These are phyloP conservation scores for cattle (Bos taurus) DNA, from an alignment of 2,113 vertebrate species.

Conservation along the genomic window DNA sequence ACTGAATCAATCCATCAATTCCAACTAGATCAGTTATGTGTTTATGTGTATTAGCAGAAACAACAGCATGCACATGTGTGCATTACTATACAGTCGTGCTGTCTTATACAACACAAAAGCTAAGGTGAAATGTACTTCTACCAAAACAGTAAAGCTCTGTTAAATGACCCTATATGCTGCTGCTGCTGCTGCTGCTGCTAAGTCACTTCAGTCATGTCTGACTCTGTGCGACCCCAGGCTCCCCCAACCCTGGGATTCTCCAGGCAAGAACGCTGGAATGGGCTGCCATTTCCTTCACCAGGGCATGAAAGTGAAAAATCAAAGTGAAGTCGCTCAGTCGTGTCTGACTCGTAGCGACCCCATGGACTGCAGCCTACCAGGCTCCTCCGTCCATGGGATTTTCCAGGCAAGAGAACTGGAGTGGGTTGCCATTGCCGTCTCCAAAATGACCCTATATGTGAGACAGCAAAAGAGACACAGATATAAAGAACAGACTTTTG, in stretches of 20 bases:
- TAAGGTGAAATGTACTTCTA: neutral
- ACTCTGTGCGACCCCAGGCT: neutral
- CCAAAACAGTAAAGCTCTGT: neutral
- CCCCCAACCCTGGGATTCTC: neutral
- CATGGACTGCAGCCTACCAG: neutral
- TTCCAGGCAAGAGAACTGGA: neutral
- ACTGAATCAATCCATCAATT: neutral
- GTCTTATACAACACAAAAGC: neutral
- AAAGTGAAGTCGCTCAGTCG: neutral
- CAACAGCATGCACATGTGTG: rapidly evolving
- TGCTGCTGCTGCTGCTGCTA: neutral
- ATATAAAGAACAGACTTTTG: too few relatives aligned
- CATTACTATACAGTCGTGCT: neutral
- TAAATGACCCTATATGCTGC: neutral
- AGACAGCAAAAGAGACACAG: too few relatives aligned
- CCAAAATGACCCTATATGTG: neutral
- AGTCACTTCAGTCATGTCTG: neutral
- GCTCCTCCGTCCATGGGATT: neutral
- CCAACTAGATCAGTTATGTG: neutral
- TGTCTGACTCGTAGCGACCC: rapidly evolving
- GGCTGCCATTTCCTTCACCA: neutral
- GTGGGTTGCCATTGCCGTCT: neutral
- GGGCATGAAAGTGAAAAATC: too few relatives aligned
- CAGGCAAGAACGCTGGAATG: neutral
- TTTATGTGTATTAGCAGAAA: neutral